These are phyloP conservation scores for Falco cherrug DNA, from an alignment of 2,797 vertebrate species.

Conservation along the genomic window DNA sequence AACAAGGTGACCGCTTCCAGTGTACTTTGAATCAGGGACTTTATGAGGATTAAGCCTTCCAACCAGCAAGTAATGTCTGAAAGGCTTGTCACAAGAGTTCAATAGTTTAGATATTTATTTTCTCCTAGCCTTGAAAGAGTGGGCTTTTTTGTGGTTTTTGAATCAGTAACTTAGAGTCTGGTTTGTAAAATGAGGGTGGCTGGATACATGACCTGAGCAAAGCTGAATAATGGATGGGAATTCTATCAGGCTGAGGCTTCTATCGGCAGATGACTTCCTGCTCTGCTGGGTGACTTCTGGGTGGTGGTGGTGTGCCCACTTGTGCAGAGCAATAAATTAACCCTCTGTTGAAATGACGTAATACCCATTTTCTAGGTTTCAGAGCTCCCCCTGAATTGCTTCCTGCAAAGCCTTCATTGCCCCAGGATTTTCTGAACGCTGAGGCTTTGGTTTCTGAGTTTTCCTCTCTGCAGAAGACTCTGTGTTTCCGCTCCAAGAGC, in stretches of 20 bases:
- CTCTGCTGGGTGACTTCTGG: background rate
- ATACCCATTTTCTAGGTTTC: background rate
- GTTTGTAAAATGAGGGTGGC: background rate
- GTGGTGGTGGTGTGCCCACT: background rate
- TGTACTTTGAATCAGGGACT: background rate
- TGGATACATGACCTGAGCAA: background rate
- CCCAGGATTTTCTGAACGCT: background rate
- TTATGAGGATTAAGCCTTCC: background rate
- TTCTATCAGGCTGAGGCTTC: accelerated
- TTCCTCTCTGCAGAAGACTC: background rate
- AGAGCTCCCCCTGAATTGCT: background rate
- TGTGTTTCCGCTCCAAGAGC: background rate
- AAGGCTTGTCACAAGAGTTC: background rate
- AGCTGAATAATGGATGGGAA: background rate
- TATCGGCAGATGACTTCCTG: background rate
- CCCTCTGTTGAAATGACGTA: background rate
- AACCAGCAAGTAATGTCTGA: background rate
- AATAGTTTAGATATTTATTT: background rate
- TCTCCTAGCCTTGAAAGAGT: background rate
- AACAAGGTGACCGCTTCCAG: background rate
- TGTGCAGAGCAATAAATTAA: background rate
- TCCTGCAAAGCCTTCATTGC: background rate
- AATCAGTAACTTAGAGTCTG: background rate
- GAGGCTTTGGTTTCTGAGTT: background rate
- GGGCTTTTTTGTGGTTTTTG: background rate